These are phyloP conservation scores for Dunckerocampus dactyliophorus DNA, from an alignment of 2,113 vertebrate species.

Conservation along the genomic window DNA sequence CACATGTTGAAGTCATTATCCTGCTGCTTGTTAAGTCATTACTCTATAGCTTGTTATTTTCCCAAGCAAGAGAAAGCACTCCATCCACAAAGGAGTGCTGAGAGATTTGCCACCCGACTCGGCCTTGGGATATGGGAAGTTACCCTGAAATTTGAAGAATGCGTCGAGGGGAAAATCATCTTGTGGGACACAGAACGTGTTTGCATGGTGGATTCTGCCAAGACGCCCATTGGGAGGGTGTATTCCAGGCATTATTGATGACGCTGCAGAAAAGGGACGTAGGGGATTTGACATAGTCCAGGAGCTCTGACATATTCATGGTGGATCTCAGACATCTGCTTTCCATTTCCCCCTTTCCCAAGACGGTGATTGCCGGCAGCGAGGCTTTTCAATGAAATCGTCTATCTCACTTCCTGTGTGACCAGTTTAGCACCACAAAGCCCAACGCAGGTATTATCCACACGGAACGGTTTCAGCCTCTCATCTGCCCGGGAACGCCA, in stretches of 20 bases:
- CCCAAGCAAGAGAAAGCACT: conserved; percentile 72
- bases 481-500: too few relatives aligned
- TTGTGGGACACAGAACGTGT: conserved; percentile 35
- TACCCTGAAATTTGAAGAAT: conserved; percentile 70
- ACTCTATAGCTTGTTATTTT: conserved; percentile 74
- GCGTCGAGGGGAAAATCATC: conserved; percentile 44
- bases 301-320: conserved; percentile 71
- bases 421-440: conserved; percentile 53
- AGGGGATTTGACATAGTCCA: conserved; percentile 66
- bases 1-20: conserved; percentile 76
- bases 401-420: conserved; percentile 68
- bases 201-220: conserved; percentile 35
- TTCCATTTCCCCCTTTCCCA: conserved; percentile 68
- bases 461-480: too few relatives aligned
- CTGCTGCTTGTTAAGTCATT: conserved; percentile 75
- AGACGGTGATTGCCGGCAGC: conserved; percentile 64
- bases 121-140: conserved; percentile 67
- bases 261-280: conserved; percentile 63
- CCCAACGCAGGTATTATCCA: conserved; percentile 34
- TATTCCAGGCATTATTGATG: conserved; percentile 58
- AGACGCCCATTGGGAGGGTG: conserved; percentile 49
- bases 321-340: conserved; percentile 71
- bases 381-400: conserved; percentile 63
- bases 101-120: conserved; percentile 73
- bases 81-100: conserved; percentile 67